Base-by-base conservation (phyloP, 2,888 invertebrate genomes). In the Brachylomia viminalis region DNA sequence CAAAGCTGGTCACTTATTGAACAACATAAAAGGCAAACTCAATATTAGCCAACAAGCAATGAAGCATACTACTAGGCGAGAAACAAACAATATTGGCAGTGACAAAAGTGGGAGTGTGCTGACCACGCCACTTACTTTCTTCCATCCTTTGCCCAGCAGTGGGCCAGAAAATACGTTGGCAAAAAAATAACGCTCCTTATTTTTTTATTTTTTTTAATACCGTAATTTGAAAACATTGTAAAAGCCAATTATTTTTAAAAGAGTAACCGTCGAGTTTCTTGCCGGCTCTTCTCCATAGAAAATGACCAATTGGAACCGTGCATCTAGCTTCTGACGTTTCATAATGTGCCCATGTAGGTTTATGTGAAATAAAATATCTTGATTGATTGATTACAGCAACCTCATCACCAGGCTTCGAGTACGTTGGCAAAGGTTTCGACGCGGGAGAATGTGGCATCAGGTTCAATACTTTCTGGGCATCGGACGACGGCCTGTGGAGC, bases 371-470 rank as follows among this genome's bases (percentile, higher is more conserved):
- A n/a, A n/a, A n/a, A n/a, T n/a, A n/a, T n/a, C n/a, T n/a, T n/a
- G n/a, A n/a, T n/a, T n/a, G n/a, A n/a, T n/a, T n/a, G n/a, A n/a
- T n/a, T n/a, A 6, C 87, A 93, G 94, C 87, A 20, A 88, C 87
- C 61, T 83, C 90, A 8, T 80, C 91, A 0, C 59, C 84, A 2
- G 64, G 79, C 27, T 84, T 89, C 75, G 90, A 91, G 77, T 95
- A 96, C 86, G 87, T 91, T 0, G 96, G 96, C 11, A 92, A 92
- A 0, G 95, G 95, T 0, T 90, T 95, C n/a, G 94, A 94, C 13
- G 93, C 96, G 0, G 96, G 96, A 1, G 96, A 95, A 62, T 96
- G 96, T 75, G 93, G 94, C 7, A 84, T 94, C 59, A 87, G 90
- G 52, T 91, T 95, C 86, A 81, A 84, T 0, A 78, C 82, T 17